Conservation (phyloP, 1,140 invertebrate genomes). For the Aricia agestis region DNA sequence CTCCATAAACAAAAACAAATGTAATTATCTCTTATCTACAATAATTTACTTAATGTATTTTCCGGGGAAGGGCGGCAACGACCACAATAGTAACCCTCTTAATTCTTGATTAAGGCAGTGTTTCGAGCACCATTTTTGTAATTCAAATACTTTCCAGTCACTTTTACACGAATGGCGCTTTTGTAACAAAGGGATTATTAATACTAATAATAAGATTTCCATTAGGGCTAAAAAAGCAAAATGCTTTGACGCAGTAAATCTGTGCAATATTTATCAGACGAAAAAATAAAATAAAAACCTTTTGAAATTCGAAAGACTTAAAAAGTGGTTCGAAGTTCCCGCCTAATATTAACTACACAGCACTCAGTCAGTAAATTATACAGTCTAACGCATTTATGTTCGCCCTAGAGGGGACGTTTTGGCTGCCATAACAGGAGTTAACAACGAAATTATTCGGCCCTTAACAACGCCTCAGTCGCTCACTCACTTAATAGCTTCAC, state of each 20-base stretch:
- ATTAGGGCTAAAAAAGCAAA: not conserved
- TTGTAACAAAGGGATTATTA: not conserved
- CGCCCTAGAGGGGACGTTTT: not conserved
- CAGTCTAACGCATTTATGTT: constrained; percentile 4
- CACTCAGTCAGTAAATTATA: not conserved
- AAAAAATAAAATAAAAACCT: no score
- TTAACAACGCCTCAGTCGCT: not conserved
- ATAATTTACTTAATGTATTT: not conserved
- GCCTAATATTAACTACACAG: not conserved
- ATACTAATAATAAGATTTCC: not conserved
- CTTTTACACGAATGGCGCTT: not conserved
- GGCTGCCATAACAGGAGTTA: constrained; percentile 1
- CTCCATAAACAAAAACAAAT: not conserved
- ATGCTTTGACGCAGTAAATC: no score
- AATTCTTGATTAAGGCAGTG: not conserved
- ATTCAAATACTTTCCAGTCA: not conserved
- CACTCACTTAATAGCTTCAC: not conserved
- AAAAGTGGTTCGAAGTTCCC: no score
- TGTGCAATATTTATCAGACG: no score
- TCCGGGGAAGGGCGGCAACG: not conserved
- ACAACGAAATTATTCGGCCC: constrained; percentile 10
- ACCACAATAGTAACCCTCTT: constrained; percentile 1
- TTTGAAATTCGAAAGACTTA: no score
- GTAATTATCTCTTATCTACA: not conserved
- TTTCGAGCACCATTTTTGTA: not conserved